Conservation (phyloP, 2,888 invertebrate genomes). For the Ophioninae sp. region DNA sequence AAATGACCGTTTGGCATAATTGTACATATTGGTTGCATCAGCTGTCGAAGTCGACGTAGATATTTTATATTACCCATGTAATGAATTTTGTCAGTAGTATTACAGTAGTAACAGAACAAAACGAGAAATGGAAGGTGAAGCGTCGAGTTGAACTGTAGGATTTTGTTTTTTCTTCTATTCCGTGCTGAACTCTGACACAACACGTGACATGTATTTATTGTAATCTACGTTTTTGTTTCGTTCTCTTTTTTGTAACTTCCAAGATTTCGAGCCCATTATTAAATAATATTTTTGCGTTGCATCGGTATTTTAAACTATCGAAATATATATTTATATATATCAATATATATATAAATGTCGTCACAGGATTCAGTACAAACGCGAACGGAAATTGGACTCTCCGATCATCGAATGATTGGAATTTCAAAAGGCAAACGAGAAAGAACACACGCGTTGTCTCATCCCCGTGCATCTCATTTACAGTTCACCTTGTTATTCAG, state of each 20-base stretch:
- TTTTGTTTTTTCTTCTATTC: slow-evolving; percentile 57
- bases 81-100: slow-evolving; percentile 74
- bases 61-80: slow-evolving; percentile 73
- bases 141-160: slow-evolving; percentile 68
- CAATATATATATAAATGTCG: neutral
- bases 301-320: slow-evolving; percentile 26
- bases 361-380: slow-evolving; percentile 30
- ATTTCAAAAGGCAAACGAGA: slow-evolving; percentile 15
- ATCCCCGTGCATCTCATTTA: slow-evolving; percentile 73
- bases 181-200: slow-evolving; percentile 39
- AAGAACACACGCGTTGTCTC: slow-evolving; percentile 52
- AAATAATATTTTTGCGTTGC: slow-evolving; percentile 25
- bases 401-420: slow-evolving; percentile 59
- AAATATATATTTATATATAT: neutral
- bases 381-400: slow-evolving; percentile 62
- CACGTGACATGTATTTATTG: slow-evolving; percentile 42
- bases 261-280: slow-evolving; percentile 25
- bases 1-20: slow-evolving; percentile 73
- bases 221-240: slow-evolving; percentile 32
- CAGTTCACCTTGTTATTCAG: slow-evolving; percentile 76
- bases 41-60: slow-evolving; percentile 72
- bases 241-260: slow-evolving; percentile 30
- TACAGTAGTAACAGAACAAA: slow-evolving; percentile 65
- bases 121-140: slow-evolving; percentile 68
- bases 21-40: slow-evolving; percentile 77